Conservation (phyloP, 2,797 vertebrate genomes). For the Agapornis canus region DNA sequence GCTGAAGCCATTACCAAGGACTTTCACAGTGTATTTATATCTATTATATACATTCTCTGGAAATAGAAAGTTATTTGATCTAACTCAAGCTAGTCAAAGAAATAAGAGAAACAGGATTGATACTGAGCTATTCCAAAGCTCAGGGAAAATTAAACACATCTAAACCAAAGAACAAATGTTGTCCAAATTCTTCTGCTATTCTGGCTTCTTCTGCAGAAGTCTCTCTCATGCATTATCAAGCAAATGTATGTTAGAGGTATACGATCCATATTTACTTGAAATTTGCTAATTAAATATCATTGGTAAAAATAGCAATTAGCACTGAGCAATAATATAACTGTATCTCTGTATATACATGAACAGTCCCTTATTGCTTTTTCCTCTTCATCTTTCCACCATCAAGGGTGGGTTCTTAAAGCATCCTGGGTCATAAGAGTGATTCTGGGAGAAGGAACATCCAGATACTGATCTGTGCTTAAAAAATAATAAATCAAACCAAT, state of each 20-base stretch:
- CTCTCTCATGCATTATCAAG: not conserved
- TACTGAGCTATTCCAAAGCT: not conserved
- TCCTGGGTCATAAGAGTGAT: not conserved
- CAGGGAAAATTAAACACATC: not conserved
- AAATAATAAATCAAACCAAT: accelerated
- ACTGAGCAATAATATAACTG: not conserved
- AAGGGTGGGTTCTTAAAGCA: not conserved
- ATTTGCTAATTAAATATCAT: not conserved
- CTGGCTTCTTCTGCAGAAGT: not conserved
- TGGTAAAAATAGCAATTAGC: not conserved
- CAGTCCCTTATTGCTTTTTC: not conserved
- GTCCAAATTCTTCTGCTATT: not conserved
- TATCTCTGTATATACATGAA: not conserved
- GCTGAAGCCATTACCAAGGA: not conserved
- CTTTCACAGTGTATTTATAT: not conserved
- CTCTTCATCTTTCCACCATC: not conserved
- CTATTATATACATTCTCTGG: not conserved
- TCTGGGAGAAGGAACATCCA: not conserved
- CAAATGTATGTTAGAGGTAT: not conserved
- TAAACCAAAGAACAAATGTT: not conserved
- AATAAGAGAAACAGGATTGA: not conserved
- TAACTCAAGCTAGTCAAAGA: not conserved
- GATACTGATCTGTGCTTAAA: not conserved
- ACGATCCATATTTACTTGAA: not conserved
- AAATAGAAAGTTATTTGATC: not conserved